A percentile compares a stretch with the other conserved stretches of the same genome.
These are phyloP conservation scores for Vireo altiloquus DNA, from an alignment of 2,113 vertebrate species.

Conservation along the genomic window DNA sequence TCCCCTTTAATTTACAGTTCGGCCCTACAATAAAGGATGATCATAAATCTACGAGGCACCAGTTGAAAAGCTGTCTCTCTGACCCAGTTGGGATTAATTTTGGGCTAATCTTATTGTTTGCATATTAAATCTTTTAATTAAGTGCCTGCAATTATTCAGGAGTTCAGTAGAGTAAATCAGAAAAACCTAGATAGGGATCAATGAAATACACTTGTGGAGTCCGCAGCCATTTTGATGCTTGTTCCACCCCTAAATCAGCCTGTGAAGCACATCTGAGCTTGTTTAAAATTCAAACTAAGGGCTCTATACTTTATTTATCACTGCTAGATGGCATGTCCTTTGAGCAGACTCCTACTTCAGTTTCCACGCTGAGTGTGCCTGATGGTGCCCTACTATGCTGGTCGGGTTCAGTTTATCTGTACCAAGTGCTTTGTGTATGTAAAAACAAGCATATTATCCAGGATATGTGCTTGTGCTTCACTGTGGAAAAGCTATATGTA, in stretches of 20 bases:
- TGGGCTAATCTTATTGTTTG: background rate
- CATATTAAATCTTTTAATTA: background rate
- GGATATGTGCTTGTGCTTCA: background rate
- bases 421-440: background rate
- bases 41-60: background rate
- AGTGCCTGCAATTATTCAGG: background rate
- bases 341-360: background rate
- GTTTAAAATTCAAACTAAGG: background rate
- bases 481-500: background rate
- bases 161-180: background rate
- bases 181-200: background rate
- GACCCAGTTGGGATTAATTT: background rate
- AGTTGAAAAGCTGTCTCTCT: background rate
- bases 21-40: background rate
- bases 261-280: background rate
- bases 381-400: background rate
- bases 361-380: background rate
- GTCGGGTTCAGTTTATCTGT: background rate
- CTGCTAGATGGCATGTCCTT: background rate
- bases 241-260: background rate
- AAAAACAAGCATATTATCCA: background rate
- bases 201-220: background rate
- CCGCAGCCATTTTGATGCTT: background rate
- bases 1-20: constrained; percentile 1
- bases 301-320: background rate